Base-by-base conservation (phyloP, 1,140 invertebrate species). In the Dolichoris vasculosae region DNA sequence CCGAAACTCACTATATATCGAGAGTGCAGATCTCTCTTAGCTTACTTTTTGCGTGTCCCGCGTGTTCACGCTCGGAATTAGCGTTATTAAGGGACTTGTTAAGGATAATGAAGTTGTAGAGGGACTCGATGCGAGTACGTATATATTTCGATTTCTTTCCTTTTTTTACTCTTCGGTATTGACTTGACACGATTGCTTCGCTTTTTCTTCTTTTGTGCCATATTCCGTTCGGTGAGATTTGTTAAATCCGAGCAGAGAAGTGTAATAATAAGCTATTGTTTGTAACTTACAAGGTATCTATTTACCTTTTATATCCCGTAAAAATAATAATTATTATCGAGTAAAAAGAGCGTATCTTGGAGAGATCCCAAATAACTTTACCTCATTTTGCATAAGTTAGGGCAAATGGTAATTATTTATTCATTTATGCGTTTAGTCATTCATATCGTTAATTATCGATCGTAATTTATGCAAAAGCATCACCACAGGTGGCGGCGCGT, bases 11-110 rank as follows among this genome's bases (percentile, higher is more conserved):
- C 67, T 83, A 71, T 84, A 79, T 77, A 75, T 83, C 63, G 83
- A 80, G 69, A 46, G 63, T 64, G 48, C 77, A 32, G 63, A 78
- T 78, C 75, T 84, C 51, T 76, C 75, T 30, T 51, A 30, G 59
- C 40, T 84, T 35, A 69, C 83, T 84, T 85, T 86, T 86, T 86
- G 80, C 80, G 83, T 73, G 83, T 84, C 76, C 83, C 83, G 83
- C 76, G 77, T 78, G 79, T 86, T 86, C 84, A 82, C 84, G 84
- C 80, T 86, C 73, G 84, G 80, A 86, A 86, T 86, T 86, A 86
- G 84, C 84, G 84, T 86, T 86, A 86, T 86, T 86, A 86, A 86
- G 84, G 84, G 84, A 67, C 84, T 86, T 82, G 84, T 86, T 86
- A 86, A 77, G 84, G 84, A 86, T 86, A 86, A 86, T 86, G 84